Evolutionary conservation across 2,797 vertebrate species (phyloP).

Genomic region (Chiloscyllium punctatum): DNA sequence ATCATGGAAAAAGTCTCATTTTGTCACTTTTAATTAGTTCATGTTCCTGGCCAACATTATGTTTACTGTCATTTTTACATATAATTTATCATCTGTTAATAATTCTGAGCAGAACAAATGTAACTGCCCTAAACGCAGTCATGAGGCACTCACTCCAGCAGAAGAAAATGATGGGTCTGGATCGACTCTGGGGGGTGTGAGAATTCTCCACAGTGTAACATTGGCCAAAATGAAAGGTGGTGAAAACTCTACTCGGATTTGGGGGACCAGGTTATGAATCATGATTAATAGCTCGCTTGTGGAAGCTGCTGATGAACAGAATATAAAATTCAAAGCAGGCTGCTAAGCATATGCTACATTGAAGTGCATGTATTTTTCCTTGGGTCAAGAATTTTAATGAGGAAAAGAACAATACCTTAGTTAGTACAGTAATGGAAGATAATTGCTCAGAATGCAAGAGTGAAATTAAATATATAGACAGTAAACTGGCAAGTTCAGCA

Average conservation of each 20-base stretch:
- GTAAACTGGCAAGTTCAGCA: not conserved
- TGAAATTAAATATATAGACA: not conserved
- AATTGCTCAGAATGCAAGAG: not conserved
- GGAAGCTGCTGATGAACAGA: not conserved
- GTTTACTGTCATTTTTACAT: not conserved
- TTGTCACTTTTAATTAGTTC: constrained; percentile 23
- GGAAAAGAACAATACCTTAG: not conserved
- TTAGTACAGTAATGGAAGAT: not conserved
- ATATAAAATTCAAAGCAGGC: constrained; percentile 4
- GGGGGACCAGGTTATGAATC: not conserved
- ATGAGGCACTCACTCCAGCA: not conserved
- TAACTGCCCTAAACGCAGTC: not conserved
- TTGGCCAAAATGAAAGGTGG: not conserved
- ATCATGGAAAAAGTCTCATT: constrained; percentile 23
- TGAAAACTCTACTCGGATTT: not conserved
- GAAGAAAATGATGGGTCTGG: not conserved
- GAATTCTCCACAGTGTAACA: not conserved
- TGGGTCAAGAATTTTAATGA: not conserved
- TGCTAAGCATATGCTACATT: no score
- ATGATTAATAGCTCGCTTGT: not conserved
- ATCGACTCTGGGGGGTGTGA: not conserved
- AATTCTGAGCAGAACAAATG: not conserved
- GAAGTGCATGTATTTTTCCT: not conserved
- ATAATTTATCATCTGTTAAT: constrained; percentile 34
- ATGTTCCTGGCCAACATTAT: not conserved